phyloP scores from a whole-genome alignment of 2,797 vertebrate genomes.

The Coendou prehensilis region DNA sequence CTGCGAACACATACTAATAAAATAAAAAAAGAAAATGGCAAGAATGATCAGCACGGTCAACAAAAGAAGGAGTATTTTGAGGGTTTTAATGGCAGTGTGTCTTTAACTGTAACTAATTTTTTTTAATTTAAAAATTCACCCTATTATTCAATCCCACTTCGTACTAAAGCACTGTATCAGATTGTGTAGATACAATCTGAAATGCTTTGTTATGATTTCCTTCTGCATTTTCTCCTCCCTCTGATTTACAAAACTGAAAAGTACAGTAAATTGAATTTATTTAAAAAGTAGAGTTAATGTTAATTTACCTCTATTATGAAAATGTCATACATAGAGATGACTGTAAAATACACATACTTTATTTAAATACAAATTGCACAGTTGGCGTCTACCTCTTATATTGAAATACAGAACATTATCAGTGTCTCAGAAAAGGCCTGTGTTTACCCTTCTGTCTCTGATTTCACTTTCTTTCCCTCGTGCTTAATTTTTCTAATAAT shows the following conservation, averaged over 20 bases:
- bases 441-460: background rate
- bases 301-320: conserved; percentile 30
- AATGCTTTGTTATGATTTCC: background rate
- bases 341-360: background rate
- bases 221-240: background rate
- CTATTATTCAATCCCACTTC: background rate
- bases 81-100: background rate
- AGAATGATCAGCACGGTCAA: background rate
- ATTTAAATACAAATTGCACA: conserved; percentile 8
- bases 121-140: background rate
- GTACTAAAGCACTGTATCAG: background rate
- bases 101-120: background rate
- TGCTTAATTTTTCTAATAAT: conserved; percentile 1
- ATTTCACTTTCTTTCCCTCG: background rate
- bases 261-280: background rate
- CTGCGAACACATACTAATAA: background rate
- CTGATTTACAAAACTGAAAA: background rate
- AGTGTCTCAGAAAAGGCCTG: background rate
- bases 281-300: background rate
- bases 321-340: background rate
- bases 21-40: background rate
- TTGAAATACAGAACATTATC: background rate
- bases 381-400: background rate
- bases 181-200: background rate
- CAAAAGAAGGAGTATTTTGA: background rate